Percentiles rank a stretch among this genome's conserved stretches.
Evolutionary conservation across 2,113 vertebrate species (phyloP).

Genomic region (Tragelaphus imberbis): DNA sequence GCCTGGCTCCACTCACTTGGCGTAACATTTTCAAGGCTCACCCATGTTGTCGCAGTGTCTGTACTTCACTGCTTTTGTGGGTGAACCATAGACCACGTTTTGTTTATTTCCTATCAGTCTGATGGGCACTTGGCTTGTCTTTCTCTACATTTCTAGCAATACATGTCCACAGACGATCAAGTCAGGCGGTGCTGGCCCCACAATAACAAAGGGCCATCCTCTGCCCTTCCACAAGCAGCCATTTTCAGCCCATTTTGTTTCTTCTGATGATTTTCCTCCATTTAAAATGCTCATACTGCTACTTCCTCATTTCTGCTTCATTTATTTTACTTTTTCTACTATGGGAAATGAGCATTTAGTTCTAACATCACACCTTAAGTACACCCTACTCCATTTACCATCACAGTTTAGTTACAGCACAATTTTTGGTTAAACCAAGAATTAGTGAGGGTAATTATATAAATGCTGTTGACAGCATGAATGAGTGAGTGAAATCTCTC

Average conservation of each 20-base stretch:
- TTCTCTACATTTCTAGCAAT: background rate
- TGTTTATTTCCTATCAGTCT: background rate
- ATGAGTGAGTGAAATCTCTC: background rate
- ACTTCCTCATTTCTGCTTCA: background rate
- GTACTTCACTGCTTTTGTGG: background rate
- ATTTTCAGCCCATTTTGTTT: background rate
- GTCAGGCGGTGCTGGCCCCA: background rate
- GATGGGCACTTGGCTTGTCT: background rate
- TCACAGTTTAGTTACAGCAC: background rate
- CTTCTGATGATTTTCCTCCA: background rate
- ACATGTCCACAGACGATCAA: background rate
- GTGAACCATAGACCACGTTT: background rate
- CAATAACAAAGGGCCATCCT: background rate
- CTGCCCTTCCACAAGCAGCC: background rate
- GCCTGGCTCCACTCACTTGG: background rate
- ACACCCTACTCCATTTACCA: background rate
- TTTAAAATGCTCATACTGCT: background rate
- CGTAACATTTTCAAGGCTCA: background rate
- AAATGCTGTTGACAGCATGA: background rate
- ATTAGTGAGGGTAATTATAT: background rate
- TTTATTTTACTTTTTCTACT: background rate
- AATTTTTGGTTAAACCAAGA: background rate
- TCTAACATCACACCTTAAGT: background rate
- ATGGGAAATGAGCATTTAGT: background rate
- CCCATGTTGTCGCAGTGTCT: rapidly evolving